Evolutionary conservation across 2,113 vertebrate genomes (phyloP), one percentile per base, ranked within the genome.

Genomic region (Siphamia tubifer): DNA sequence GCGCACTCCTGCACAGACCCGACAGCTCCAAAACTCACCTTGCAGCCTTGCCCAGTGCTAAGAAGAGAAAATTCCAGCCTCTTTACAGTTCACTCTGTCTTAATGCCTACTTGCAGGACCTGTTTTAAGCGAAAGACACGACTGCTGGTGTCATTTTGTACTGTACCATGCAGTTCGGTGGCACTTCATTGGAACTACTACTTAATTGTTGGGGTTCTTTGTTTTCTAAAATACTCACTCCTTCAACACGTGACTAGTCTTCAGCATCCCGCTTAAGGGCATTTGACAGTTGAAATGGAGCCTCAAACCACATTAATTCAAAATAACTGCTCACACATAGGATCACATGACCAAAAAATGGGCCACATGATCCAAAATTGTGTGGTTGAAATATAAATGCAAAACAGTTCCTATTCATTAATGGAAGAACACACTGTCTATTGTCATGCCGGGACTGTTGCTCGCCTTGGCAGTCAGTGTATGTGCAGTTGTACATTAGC

Each of bases 51-150:
- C 71, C 25, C 27, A 47, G 44, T 0, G 43, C 39, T 5, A 8
- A 3, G 28, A 56, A 36, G 66, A 8, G 57, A 23, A 47, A 21
- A 81, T 79, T 73, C 74, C 77, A 35, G 39, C 27, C 31, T 61
- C 15, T 35, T 70, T 16, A 56, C 28, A 23, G 31, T n/a, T 51
- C 6, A 7, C 19, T 3, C 0, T 16, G 6, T 68, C 32, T 54
- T 62, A 52, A 75, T 34, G 61, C 67, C 23, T 42, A 79, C 77
- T 57, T 77, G 83, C 62, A 40, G 25, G 57, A 86, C 82, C 80
- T 64, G 85, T 84, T 83, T 75, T 4, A n/a, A 39, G 19, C 48
- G 7, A 4, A 51, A 79, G 1, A 19, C 42, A 7, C n/a, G 6
- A 15, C 30, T 27, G 12, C 30, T 27, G 12, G 21, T 38, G 24